Evolutionary conservation across 2,888 invertebrate genomes (phyloP).

Genomic region (Muscina levida): DNA sequence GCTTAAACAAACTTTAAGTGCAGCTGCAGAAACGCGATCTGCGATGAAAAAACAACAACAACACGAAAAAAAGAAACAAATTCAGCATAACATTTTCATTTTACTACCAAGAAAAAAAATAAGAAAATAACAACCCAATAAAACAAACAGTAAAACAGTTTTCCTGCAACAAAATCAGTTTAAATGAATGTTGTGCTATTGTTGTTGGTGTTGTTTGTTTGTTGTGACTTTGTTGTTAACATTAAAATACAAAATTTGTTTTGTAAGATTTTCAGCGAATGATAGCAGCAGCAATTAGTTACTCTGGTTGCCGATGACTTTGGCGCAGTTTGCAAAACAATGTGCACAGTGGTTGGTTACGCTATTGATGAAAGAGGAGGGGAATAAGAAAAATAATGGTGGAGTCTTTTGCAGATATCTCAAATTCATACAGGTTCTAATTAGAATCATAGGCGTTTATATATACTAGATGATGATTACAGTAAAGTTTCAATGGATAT

Average conservation of each 20-base stretch:
- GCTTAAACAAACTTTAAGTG: too few relatives aligned
- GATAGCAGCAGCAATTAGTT: conserved; percentile 57
- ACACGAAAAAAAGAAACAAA: background rate
- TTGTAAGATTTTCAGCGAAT: conserved; percentile 56
- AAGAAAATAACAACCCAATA: background rate
- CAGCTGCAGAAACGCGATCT: conserved; percentile 19
- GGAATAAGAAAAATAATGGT: too few relatives aligned
- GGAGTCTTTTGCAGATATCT: too few relatives aligned
- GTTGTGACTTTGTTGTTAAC: conserved; percentile 38
- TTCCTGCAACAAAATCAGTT: conserved; percentile 1
- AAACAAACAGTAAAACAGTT: background rate
- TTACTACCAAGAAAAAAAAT: background rate
- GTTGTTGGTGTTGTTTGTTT: conserved; percentile 19
- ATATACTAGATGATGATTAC: too few relatives aligned
- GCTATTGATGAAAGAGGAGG: too few relatives aligned
- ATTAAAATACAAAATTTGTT: conserved; percentile 53
- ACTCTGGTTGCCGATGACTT: background rate
- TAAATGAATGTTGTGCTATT: background rate
- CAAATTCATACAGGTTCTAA: too few relatives aligned
- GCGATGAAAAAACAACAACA: conserved; percentile 13
- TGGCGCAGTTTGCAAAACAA: background rate
- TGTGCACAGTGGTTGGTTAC: too few relatives aligned
- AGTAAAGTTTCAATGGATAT: too few relatives aligned
- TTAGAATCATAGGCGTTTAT: too few relatives aligned
- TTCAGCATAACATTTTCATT: background rate